Base-by-base conservation (phyloP, 35 echinoderm and acorn worm species). In the Heliocidaris erythrogramma region DNA sequence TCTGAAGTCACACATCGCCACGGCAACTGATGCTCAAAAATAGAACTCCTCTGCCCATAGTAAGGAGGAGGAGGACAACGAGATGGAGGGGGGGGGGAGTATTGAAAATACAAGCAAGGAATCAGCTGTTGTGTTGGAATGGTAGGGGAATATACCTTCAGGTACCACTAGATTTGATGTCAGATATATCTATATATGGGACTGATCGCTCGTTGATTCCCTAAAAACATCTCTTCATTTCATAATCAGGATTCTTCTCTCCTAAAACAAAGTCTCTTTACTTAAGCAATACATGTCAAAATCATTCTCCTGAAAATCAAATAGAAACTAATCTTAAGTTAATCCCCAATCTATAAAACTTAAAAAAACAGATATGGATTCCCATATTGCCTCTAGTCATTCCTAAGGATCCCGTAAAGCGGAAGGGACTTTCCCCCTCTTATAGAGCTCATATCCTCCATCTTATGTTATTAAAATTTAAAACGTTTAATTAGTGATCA, bases 1-100 rank as follows among this genome's bases (percentile, higher is more conserved):
- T 78, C 27, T 78, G 65, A 78, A 78, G 65, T 78, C 65, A 78
- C 65, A 78, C 65, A 78, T 78, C 65, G 65, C 18, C 65, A 78
- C 65, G 65, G 65, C 65, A 78, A 78, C 65, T 21, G 27, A 24
- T 27, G 18, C 21, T 78, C 65, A 21, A 78, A 78, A 78, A 78
- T 78, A 78, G 65, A 78, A 78, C 65, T 78, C 18, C 65, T 78
- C 65, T 78, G 65, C 14, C 65, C 65, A 27, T 78, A 21, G 65
- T 24, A 24, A 13, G 6, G 52, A 13, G 65, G 65, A n/a, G 5
- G 65, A 78, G 65, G 21, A 69, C 14, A 21, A 69, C 18, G 8
- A 78, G 21, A 24, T 21, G 24, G 27, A 5, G 65, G 21, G 61
- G 61, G 17, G 60, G 60, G 61, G 61, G 65, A 42, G 35, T 0